Evolutionary conservation across 2,888 invertebrate species (phyloP), one percentile per base, ranked within the genome.

Genomic region (Disparrhopalites patrizii): DNA sequence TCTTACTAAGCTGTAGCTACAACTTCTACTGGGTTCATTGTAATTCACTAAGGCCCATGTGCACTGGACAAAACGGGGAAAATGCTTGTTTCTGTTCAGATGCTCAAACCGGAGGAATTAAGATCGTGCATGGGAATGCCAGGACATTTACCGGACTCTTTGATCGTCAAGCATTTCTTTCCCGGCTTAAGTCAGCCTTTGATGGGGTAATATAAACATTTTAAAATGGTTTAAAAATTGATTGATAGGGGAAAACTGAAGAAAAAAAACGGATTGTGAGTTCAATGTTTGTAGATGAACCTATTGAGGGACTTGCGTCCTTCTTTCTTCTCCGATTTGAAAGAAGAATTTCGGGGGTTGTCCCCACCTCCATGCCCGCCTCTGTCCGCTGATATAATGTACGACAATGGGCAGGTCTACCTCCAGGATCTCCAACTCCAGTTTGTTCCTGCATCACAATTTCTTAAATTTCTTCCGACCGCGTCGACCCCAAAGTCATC

Each of bases 1-100:
- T 50, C 31, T 18, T 23, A 15, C 56, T 65, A 15, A 28, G 58
- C 31, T 65, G 64, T 28, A 57, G 57, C 2, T 65, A 57, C 38
- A 65, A 65, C 15, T 65, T 65, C 33, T 57, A 65, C 28, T 65
- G 64, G 64, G 64, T 65, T 8, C 64, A 65, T 20, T 65, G 64
- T 50, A 58, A 30, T n/a, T n/a, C n/a, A n/a, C n/a, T n/a, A n/a
- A n/a, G n/a, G n/a, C n/a, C n/a, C n/a, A n/a, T n/a, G n/a, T n/a
- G n/a, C n/a, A n/a, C n/a, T n/a, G n/a, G n/a, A n/a, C n/a, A n/a
- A n/a, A n/a, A n/a, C n/a, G 50, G 56, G 5, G 30, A 54, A 20
- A 33, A 50, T 3, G 1, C 3, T 7, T 65, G 64, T 20, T 65
- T 65, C 25, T 65, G 64, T 38, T 51, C 25, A 1, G 28, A 33